These are phyloP conservation scores for Nomada goodeniana DNA, from an alignment of 2,888 invertebrate species.

Conservation along the genomic window DNA sequence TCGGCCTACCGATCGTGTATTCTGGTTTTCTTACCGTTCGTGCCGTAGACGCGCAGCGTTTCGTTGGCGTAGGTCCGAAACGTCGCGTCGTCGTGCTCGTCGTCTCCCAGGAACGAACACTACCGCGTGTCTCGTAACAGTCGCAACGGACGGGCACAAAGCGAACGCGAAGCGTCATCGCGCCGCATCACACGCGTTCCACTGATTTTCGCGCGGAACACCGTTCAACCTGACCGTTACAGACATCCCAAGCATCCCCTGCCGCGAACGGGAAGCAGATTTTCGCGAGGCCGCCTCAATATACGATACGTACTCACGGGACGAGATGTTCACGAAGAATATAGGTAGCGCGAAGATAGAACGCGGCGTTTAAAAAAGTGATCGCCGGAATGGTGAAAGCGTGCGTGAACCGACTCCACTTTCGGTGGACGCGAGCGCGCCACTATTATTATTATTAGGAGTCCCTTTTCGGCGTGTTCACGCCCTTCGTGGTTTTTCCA, in stretches of 20 bases:
- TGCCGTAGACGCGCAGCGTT: constrained; percentile 22
- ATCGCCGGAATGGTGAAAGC: background rate
- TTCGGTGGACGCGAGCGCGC: constrained; percentile 2
- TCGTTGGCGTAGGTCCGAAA: constrained; percentile 71
- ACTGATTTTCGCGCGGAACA: constrained; percentile 37
- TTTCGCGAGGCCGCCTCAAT: background rate
- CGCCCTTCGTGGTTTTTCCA: constrained; percentile 70
- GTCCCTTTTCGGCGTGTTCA: constrained; percentile 67
- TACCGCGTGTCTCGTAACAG: constrained; percentile 20
- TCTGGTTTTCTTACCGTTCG: constrained; percentile 9
- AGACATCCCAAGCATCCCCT: constrained; percentile 5
- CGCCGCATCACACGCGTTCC: constrained; percentile 16
- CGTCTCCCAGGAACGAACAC: constrained; percentile 21
- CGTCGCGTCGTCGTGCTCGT: constrained; percentile 33
- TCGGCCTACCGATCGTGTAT: background rate
- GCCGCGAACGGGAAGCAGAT: background rate
- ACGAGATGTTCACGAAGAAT: background rate
- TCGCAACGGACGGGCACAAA: constrained; percentile 36
- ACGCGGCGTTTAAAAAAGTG: constrained; percentile 9
- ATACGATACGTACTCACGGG: background rate
- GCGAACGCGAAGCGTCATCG: constrained; percentile 27
- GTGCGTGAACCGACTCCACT: constrained; percentile 11
- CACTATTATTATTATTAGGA: constrained; percentile 51
- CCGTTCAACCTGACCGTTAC: constrained; percentile 35
- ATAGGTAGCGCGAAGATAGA: background rate